Evolutionary conservation across 2,113 vertebrate species (phyloP).

Genomic region (Uria aalge): DNA sequence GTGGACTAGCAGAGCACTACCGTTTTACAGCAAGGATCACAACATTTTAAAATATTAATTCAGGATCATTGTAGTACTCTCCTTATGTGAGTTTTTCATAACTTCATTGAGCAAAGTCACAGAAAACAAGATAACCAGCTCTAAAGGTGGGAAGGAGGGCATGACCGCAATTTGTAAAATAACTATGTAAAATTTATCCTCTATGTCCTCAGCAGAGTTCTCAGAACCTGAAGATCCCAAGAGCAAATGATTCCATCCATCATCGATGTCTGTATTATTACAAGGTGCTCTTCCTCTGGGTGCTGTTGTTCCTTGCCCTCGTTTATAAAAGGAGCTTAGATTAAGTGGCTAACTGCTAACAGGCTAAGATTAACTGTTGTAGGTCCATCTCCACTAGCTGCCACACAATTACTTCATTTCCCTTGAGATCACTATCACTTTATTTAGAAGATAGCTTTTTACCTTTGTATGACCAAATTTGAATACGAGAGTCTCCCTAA

Average conservation of each 20-base stretch:
- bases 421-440: background rate
- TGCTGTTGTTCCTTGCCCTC: background rate
- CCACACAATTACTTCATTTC: background rate
- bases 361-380: background rate
- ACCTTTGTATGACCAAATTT: background rate
- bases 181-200: background rate
- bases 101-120: background rate
- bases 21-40: background rate
- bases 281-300: background rate
- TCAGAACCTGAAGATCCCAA: background rate
- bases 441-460: background rate
- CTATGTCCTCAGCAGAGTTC: background rate
- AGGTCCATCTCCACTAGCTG: background rate
- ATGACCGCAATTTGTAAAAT: background rate
- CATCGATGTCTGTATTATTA: background rate
- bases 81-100: background rate
- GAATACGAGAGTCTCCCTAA: background rate
- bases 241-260: background rate
- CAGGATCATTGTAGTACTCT: background rate
- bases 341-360: background rate
- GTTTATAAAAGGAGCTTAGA: background rate
- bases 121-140: background rate
- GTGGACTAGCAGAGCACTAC: background rate
- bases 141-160: background rate
- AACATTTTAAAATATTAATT: background rate